Conservation (phyloP, 1,140 invertebrate species). For the Wiebesia pumilae region DNA sequence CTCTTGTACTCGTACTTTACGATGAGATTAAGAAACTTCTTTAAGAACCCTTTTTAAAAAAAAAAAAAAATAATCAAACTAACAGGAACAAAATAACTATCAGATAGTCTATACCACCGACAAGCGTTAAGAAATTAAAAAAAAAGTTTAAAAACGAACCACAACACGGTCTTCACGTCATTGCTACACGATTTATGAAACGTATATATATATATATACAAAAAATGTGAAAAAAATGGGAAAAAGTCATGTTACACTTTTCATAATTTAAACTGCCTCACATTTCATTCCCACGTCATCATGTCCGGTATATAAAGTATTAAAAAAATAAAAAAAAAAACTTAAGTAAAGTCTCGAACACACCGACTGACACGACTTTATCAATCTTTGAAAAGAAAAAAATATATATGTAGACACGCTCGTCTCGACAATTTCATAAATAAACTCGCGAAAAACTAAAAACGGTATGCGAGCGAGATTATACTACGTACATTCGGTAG, state of each 20-base stretch:
- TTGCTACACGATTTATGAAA: constrained; percentile 57
- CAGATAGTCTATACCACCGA: constrained; percentile 25
- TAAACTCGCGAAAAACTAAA: constrained; percentile 51
- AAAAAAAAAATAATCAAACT: constrained; percentile 24
- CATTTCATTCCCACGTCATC: constrained; percentile 17
- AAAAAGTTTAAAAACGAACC: constrained; percentile 5
- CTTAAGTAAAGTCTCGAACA: constrained; percentile 26
- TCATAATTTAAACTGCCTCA: constrained; percentile 41
- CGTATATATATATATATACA: not conserved
- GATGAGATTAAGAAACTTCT: constrained; percentile 85
- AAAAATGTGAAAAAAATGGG: constrained; percentile 21
- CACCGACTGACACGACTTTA: constrained; percentile 25
- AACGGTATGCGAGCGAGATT: constrained; percentile 58
- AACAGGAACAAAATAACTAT: constrained; percentile 18
- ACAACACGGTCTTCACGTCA: constrained; percentile 64
- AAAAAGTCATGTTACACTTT: constrained; percentile 17
- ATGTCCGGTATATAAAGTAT: constrained; percentile 43
- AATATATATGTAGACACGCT: constrained; percentile 47
- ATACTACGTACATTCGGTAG: constrained; percentile 59
- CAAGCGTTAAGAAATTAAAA: constrained; percentile 35
- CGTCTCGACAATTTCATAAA: constrained; percentile 63
- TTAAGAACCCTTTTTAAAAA: constrained; percentile 59
- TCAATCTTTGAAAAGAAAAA: constrained; percentile 54
- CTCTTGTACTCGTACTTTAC: constrained; percentile 86
- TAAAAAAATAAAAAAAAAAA: constrained; percentile 40